Evolutionary conservation across 2,888 invertebrate species (phyloP), one percentile per base, ranked within the genome.

Genomic region (Polymixis lichenea): DNA sequence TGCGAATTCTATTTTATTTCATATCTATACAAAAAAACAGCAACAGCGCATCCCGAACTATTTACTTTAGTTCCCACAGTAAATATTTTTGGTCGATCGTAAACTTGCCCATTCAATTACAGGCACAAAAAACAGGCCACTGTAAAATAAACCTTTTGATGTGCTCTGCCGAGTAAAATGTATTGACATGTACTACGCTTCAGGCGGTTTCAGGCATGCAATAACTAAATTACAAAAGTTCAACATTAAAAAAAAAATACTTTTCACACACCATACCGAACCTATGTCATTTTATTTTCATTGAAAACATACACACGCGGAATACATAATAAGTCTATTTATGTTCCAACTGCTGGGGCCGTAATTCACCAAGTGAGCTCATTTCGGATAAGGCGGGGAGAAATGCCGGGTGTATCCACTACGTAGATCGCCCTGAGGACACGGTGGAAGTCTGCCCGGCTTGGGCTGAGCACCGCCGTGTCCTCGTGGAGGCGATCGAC

Each of bases 41-140:
- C 60, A 73, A 66, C 68, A 60, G 55, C 43, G 74, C 74, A 78
- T 74, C 82, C 56, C 60, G 53, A 77, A 79, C 89, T 92, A 92
- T 93, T 92, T 91, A 88, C 89, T 89, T 90, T 90, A 86, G 83
- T 83, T 86, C 85, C 86, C 85, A 89, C 89, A 87, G 90, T 88
- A 92, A 91, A 93, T 91, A 91, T 94, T 92, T 92, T 91, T 89
- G 89, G 75, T 78, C 85, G 88, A 90, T 91, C 90, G 90, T 91
- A 93, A 93, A 94, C 92, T 92, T 93, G 90, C 88, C 91, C 92
- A 93, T 94, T 93, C 93, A 95, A 94, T 94, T 94, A 94, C 90
- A 83, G 78, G 81, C 86, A 90, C 90, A 92, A 94, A 91, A 90
- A 92, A 91, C 91, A 92, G 89, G 89, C 91, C 90, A 91, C 91